Evolutionary conservation across 2,797 vertebrate species (phyloP).

Genomic region (Amblyopsis hoosieri): DNA sequence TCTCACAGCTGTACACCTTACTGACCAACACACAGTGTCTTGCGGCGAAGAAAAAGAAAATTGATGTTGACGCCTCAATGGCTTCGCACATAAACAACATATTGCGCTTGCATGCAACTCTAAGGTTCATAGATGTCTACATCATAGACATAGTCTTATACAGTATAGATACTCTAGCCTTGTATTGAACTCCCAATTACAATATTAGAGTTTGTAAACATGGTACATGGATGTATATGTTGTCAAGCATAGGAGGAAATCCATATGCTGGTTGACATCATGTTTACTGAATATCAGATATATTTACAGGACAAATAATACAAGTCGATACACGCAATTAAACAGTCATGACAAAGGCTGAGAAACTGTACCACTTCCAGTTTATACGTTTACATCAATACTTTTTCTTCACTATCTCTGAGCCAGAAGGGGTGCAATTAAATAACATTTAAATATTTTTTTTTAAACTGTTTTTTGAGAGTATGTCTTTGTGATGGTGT

Average conservation of each 20-base stretch:
- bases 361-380: no score
- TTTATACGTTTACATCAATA: no score
- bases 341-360: conserved; percentile 10
- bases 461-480: no score
- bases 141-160: background rate
- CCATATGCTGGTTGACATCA: conserved; percentile 25
- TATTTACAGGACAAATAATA: background rate
- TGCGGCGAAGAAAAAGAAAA: conserved; percentile 21
- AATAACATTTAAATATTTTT: background rate
- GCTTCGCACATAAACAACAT: conserved; percentile 27
- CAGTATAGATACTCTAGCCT: conserved; percentile 31
- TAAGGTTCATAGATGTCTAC: conserved; percentile 25
- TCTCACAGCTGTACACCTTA: conserved; percentile 62
- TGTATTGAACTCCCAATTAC: conserved; percentile 33
- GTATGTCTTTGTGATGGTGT: background rate
- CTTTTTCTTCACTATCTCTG: no score
- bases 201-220: conserved; percentile 44
- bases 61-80: conserved; percentile 29
- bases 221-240: conserved; percentile 20
- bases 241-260: background rate
- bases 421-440: no score
- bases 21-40: conserved; percentile 42
- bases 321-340: background rate
- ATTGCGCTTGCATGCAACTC: conserved; percentile 28
- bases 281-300: conserved; percentile 8